Base-by-base conservation (phyloP, 2,888 invertebrate genomes). In the Thymelicus acteon region DNA sequence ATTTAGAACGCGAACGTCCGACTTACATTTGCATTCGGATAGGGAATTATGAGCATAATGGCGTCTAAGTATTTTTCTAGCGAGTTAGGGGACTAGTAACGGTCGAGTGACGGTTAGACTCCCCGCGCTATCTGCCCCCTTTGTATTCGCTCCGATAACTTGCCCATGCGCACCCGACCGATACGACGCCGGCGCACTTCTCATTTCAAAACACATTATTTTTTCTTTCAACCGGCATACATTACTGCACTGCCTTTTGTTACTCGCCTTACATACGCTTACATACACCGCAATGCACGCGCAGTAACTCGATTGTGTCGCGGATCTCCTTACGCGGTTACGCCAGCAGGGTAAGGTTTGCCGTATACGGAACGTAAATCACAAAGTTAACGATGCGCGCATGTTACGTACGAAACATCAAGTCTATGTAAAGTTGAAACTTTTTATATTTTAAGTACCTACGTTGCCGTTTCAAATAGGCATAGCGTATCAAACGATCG, bases 131-230 rank as follows among this genome's bases (percentile, higher is more conserved):
- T 92, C 91, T 91, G 91, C 92, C 92, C 91, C 93, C 91, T 91
- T 92, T 89, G 91, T 93, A 91, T 92, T 92, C 93, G 93, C 93
- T 93, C 93, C 93, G 93, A 93, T 93, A 93, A 93, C 91, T 92
- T 91, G 93, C 92, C 88, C 90, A 89, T 89, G 93, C 91, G 93
- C 93, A 93, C 89, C 93, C 92, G 91, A 93, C 87, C 93, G 92
- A 88, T 88, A 87, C 93, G 88, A 88, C 87, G 88, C 82, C 83
- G 86, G 82, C 86, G 85, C 86, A 87, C 87, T 88, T 91, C 91
- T 91, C 90, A 86, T 88, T 91, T 85, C 85, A 85, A 90, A 91
- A 91, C 89, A 85, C 82, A 68, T 81, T 80, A 87, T 86, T 84
- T 81, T 89, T 86, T 83, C 81, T 71, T 76, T 83, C 83, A 82